Base-by-base conservation (phyloP, 2,113 vertebrate species). In the Catharus bicknelli region DNA sequence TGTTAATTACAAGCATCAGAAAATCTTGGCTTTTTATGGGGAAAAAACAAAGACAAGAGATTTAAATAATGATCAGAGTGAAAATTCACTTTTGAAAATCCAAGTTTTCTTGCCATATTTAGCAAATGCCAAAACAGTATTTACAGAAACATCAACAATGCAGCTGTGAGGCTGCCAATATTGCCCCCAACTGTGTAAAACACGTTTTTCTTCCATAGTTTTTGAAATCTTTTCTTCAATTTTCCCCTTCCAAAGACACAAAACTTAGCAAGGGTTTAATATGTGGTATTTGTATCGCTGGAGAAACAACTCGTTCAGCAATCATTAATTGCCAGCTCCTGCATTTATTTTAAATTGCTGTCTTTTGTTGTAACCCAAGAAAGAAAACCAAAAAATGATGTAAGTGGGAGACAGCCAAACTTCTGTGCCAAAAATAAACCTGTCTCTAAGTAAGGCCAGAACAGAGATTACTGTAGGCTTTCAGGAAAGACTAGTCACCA, bases 51-150 rank as follows among this genome's bases (percentile, higher is more conserved):
- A 79, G 34, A n/a, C 6, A 80, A 83, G 26, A 57, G 12, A 81
- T 86, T 78, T 45, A 29, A 81, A 54, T 69, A 16, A 94, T 26
- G 10, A 83, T n/a, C 7, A 91, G 54, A 91, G 30, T 67, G 27
- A 95, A 79, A 93, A 90, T 64, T 88, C 22, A 73, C 34, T 83
- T 83, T 8, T 45, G 18, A 70, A 90, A 91, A 81, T 40, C 26
- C 27, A 47, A 67, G 36, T 51, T 83, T 81, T 82, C 48, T 91
- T 48, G 30, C 79, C 64, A 45, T 78, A 90, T 91, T 94, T 88
- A 86, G 64, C 57, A 86, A 90, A 94, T 16, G 61, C n/a, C 1
- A 16, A 90, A 88, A 74, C 5, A 29, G 38, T 70, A 53, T 70
- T 70, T 88, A 42, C 70, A 80, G 82, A 22, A 80, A 91, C 34